Evolutionary conservation across 2,888 invertebrate genomes (phyloP), one percentile per base, ranked within the genome.

Genomic region (Ephialtes manifestator): DNA sequence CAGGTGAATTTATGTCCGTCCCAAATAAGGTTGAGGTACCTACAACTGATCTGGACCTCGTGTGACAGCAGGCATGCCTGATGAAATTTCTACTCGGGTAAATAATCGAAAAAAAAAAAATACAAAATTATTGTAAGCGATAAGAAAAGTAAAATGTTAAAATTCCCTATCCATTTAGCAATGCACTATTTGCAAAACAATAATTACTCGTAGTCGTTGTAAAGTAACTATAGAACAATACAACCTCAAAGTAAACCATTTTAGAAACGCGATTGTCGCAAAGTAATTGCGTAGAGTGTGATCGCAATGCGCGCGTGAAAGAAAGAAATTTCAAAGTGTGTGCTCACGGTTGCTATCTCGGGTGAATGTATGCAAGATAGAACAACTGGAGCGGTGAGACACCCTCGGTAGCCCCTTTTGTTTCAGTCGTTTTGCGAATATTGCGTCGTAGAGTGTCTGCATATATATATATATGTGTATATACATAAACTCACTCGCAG

Each of bases 341-440:
- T 13, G 58, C 58, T 24, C 58, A 28, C 28, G 15, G 28, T 11
- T 58, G 58, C n/a, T 58, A 58, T 58, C 58, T 58, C 28, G 58
- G 58, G 58, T 58, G 24, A 58, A 58, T 58, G 28, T 58, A 46
- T 48, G 46, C 68, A 43, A 48, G 68, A 68, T 68, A 68, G 48
- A 46, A 68, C 24, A 68, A 68, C 68, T 28, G 68, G 43, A 13
- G 15, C 48, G 39, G 43, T 24, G 46, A 46, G 68, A 68, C 48
- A 68, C 24, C 46, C 24, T 68, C 48, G 68, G 28, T 28, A 46
- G 24, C 68, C 39, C 20, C 46, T 48, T 24, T 68, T 48, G 68
- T 68, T 68, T 48, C 46, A 11, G 68, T 48, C 68, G 43, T 68
- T 68, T 68, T 68, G 48, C 48, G 68, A 68, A 68, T 46, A 68